Evolutionary conservation across 2,113 vertebrate genomes (phyloP).

Genomic region (Anolis sagrei): DNA sequence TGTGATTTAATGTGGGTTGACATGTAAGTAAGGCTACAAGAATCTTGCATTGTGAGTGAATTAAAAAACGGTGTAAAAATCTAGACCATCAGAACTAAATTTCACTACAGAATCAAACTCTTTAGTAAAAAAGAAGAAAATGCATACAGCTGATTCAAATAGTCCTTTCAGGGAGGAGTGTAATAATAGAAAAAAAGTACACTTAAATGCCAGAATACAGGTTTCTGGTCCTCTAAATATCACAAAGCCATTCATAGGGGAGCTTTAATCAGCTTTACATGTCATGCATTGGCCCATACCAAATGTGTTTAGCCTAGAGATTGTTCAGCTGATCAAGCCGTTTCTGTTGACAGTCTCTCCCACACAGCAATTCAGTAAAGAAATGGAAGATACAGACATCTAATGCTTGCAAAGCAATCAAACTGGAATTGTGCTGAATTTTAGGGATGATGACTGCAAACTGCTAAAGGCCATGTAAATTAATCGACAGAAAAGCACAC

Average conservation of each 20-base stretch:
- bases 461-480: slow-evolving; percentile 49
- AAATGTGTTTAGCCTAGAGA: slow-evolving; percentile 46
- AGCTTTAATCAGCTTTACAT: slow-evolving; percentile 48
- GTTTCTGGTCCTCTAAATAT: slow-evolving; percentile 13
- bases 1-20: not conserved
- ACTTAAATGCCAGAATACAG: slow-evolving; percentile 16
- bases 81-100: slow-evolving; percentile 58
- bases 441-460: slow-evolving; percentile 49
- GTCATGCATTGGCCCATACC: slow-evolving; percentile 41
- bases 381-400: slow-evolving; percentile 59
- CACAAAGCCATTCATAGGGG: slow-evolving; percentile 46
- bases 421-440: slow-evolving; percentile 44
- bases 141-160: slow-evolving; percentile 42
- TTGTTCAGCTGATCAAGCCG: slow-evolving; percentile 43
- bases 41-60: slow-evolving; percentile 64
- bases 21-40: slow-evolving; percentile 46
- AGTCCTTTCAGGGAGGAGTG: slow-evolving; percentile 12
- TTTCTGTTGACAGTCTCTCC: slow-evolving; percentile 29
- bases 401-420: slow-evolving; percentile 60
- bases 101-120: slow-evolving; percentile 59
- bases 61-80: slow-evolving; percentile 54
- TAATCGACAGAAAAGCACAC: slow-evolving; percentile 54
- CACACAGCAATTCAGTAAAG: slow-evolving; percentile 47
- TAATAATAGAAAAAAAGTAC: slow-evolving; percentile 4
- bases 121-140: slow-evolving; percentile 53